Base-by-base conservation (phyloP, 2,113 vertebrate genomes). In the Scolopax mira region DNA sequence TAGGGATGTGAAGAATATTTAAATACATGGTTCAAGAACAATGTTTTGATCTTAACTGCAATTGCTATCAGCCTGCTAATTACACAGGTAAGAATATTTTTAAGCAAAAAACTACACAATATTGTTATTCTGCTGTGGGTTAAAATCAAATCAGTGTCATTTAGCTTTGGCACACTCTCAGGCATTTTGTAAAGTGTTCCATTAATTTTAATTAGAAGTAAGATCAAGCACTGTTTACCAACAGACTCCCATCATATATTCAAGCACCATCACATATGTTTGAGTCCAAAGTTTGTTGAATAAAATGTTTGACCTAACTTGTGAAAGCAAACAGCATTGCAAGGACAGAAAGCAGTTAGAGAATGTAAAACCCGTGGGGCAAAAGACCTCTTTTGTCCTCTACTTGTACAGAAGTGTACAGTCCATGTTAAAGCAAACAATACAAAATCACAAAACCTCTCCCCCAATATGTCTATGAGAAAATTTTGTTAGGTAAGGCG, bases 1-100 rank as follows among this genome's bases (percentile, higher is more conserved):
- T 88, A 97, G 96, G 89, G 94, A 69, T 97, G 88, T 90, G 93
- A 94, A 87, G 73, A 87, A 83, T 83, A 94, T 92, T 96, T 94
- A n/a, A 93, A 85, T 28, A 41, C 28, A 13, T 94, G 83, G 75
- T 97, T 93, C 85, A 61, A 80, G 88, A 67, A n/a, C 57, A 97
- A 87, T 79, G 41, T 27, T 87, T 58, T 90, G 65, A 65, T 64
- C 55, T 93, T 97, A 92, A 81, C 93, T 15, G 8, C 46, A 86
- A 78, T 97, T 96, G 71, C 42, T 84, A 21, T 95, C 78, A 96
- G 48, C 70, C 74, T 97, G 69, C 67, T 94, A 58, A 64, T 69
- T 67, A 74, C 39, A 85, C 75, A 97, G 85, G 95, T 97, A 96
- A 96, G 90, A 41, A 3, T 49, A 67, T 3, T 89, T 92, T 73